These are phyloP conservation scores for Eutolmus rufibarbis DNA, from an alignment of 2,888 invertebrate species.

Conservation along the genomic window DNA sequence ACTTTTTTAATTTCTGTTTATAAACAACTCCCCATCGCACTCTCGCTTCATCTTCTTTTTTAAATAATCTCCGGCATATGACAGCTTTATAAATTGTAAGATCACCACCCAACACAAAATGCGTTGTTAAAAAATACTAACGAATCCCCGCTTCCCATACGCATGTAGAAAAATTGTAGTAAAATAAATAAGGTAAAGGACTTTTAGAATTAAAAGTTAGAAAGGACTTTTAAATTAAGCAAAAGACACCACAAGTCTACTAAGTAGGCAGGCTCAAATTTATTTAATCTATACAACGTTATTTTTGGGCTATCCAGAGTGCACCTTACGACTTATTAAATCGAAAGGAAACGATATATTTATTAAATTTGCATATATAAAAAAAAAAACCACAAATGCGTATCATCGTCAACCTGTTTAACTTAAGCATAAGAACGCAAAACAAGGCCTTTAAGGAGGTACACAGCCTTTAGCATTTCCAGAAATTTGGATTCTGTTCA, in stretches of 20 bases:
- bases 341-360: neutral
- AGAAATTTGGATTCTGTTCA: slow-evolving; percentile 91
- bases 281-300: neutral
- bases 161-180: too few relatives aligned
- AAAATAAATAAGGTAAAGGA: too few relatives aligned
- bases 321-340: neutral
- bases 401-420: neutral
- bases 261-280: neutral
- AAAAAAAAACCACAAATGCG: neutral
- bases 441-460: neutral
- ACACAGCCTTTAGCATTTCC: slow-evolving; percentile 68
- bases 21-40: neutral
- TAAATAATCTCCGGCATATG: neutral
- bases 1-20: neutral
- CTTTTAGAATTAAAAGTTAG: neutral
- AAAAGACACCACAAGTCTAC: neutral
- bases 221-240: neutral
- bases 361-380: neutral
- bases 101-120: too few relatives aligned
- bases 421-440: slow-evolving; percentile 22
- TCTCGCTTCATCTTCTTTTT: neutral
- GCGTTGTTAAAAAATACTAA: too few relatives aligned
- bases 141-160: neutral
- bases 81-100: neutral
- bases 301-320: neutral